These are phyloP conservation scores for Nomia melanderi DNA, from an alignment of 1,140 invertebrate genomes.

Conservation along the genomic window DNA sequence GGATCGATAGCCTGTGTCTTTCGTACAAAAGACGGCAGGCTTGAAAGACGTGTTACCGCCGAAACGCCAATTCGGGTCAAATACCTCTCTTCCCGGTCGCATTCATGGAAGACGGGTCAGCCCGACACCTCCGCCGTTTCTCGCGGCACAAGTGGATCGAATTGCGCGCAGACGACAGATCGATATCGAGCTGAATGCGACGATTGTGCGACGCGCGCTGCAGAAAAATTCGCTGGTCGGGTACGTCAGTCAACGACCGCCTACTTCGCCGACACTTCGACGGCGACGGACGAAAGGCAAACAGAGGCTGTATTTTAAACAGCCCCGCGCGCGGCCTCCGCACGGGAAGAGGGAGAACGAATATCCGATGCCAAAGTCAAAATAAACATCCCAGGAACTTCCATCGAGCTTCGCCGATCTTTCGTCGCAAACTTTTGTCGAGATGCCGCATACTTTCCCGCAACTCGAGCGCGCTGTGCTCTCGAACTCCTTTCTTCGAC, in stretches of 20 bases:
- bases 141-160: not conserved
- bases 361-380: not conserved
- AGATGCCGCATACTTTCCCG: not conserved
- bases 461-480: not conserved
- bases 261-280: conserved; percentile 5
- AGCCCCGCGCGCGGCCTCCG: not conserved
- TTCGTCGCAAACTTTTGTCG: conserved; percentile 9
- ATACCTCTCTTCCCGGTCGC: conserved; percentile 26
- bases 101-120: conserved; percentile 24
- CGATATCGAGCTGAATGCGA: conserved; percentile 17
- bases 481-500: not conserved
- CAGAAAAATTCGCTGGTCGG: conserved; percentile 1
- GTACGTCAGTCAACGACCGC: conserved; percentile 7
- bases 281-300: conserved; percentile 11
- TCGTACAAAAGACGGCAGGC: not conserved
- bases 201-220: not conserved
- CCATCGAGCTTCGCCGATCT: not conserved
- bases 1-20: conserved; percentile 30
- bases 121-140: conserved; percentile 2
- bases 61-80: conserved; percentile 37
- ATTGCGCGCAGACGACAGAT: conserved; percentile 14
- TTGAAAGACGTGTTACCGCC: conserved; percentile 9
- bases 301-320: conserved; percentile 17
- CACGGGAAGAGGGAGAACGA: not conserved
- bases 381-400: conserved; percentile 11